Conservation (phyloP, 2,113 vertebrate genomes). For the Burhinus bistriatus region DNA sequence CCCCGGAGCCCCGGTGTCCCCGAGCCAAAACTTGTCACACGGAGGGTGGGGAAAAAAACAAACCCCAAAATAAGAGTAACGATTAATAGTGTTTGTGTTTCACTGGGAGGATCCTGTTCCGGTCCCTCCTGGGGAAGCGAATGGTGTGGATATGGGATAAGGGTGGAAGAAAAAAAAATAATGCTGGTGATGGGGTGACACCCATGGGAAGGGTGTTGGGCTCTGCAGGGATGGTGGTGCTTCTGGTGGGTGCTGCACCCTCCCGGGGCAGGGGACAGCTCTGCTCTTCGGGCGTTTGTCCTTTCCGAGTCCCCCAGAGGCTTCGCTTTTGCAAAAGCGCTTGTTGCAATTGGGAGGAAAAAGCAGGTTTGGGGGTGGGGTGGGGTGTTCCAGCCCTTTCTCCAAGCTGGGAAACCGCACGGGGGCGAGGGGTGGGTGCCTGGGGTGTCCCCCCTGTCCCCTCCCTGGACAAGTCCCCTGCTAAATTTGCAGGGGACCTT, state of each 20-base stretch:
- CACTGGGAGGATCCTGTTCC: neutral
- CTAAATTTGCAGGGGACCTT: accelerated
- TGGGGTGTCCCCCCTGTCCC: accelerated
- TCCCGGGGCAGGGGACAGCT: neutral
- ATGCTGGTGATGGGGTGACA: neutral
- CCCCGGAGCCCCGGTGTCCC: neutral
- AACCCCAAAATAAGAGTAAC: neutral
- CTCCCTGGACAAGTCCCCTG: accelerated
- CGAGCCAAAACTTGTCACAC: neutral
- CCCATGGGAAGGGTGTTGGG: accelerated
- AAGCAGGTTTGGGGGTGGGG: neutral
- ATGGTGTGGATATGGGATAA: neutral
- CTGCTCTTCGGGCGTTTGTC: neutral
- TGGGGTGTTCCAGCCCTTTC: neutral
- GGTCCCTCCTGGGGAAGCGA: neutral
- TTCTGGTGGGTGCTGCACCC: neutral
- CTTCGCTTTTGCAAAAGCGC: neutral
- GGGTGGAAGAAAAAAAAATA: accelerated
- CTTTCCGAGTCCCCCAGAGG: accelerated
- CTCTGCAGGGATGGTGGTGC: neutral
- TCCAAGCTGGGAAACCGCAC: accelerated
- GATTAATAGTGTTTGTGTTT: neutral
- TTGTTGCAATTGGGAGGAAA: neutral
- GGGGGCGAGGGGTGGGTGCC: accelerated
- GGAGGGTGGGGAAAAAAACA: neutral